Evolutionary conservation across 2,888 invertebrate genomes (phyloP), one percentile per base, ranked within the genome.

Genomic region (Steinernema carpocapsae): DNA sequence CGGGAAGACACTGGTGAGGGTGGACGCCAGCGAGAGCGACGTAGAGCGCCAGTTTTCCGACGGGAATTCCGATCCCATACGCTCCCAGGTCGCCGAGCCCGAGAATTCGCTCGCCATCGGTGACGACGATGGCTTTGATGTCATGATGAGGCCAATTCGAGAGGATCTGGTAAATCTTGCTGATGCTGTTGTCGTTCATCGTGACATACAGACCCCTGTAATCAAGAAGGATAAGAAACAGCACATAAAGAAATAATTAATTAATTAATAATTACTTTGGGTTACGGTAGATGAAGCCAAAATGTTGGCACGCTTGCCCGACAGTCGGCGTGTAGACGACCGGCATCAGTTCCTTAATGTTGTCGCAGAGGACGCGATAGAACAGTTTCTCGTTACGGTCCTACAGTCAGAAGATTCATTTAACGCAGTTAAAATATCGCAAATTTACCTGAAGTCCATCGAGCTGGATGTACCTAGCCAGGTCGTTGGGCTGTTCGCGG

Each of bases 301-400:
- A 99, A 88, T 95, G 94, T 90, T 97, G 95, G 89, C 97, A 99
- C 32, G 96, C 97, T 83, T 93, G 90, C 4, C 99, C 97, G 14
- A 99, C 99, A 0, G 95, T 95, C 0, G 97, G 97, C 0, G 99
- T 99, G 89, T 99, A 99, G 17, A 97, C 95, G 77, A 97, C 91
- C 0, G 97, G 99, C 94, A 99, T 94, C 91, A 95, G 92, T 78
- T 93, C 92, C 74, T 76, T 64, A 43, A 71, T 46, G 45, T 71
- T 92, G 82, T 94, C 93, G 19, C 92, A 91, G 64, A 97, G 90
- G 71, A 97, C 92, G 43, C 93, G 92, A 89, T 94, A 99, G 90
- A 99, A 99, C 24, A 99, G 91, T 82, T 93, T 93, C 89, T 99
- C 97, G 88, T 99, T 97, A 81, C 96, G 92, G 87, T 97, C 97